A percentile compares a stretch with the other conserved stretches of the same genome.
Conservation (phyloP, 2,888 invertebrate genomes). For the Rotaria macrura region DNA sequence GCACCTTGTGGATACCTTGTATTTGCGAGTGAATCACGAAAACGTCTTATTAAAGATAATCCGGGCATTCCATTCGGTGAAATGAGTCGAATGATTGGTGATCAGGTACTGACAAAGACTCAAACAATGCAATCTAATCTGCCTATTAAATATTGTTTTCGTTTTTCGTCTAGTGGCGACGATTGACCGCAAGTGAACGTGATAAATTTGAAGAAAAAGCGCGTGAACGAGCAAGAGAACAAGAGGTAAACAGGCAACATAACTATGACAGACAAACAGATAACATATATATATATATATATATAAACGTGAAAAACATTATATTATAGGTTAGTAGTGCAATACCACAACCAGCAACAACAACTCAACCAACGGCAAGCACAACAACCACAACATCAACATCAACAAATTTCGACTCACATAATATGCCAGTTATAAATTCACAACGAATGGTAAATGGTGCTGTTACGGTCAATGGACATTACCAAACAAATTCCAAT, state of each 20-base stretch:
- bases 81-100: conserved; percentile 63
- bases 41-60: conserved; percentile 79
- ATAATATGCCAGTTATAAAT: background rate
- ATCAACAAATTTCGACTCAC: conserved; percentile 55
- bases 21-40: conserved; percentile 88
- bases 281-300: background rate
- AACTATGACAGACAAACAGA: background rate
- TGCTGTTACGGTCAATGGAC: background rate
- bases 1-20: conserved; percentile 78
- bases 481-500: background rate
- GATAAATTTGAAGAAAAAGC: conserved; percentile 89
- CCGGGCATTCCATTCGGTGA: conserved; percentile 86
- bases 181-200: conserved; percentile 72
- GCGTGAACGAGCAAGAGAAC: conserved; percentile 21
- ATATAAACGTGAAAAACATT: conserved; percentile 30
- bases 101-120: conserved; percentile 54
- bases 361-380: conserved; percentile 57
- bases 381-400: conserved; percentile 59
- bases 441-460: background rate
- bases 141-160: background rate
- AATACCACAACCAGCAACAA: background rate
- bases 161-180: conserved; percentile 78
- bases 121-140: background rate
- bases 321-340: conserved; percentile 33
- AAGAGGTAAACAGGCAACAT: conserved; percentile 25